Evolutionary conservation across 2,113 vertebrate genomes (phyloP).

Genomic region (Pholis gunnellus): DNA sequence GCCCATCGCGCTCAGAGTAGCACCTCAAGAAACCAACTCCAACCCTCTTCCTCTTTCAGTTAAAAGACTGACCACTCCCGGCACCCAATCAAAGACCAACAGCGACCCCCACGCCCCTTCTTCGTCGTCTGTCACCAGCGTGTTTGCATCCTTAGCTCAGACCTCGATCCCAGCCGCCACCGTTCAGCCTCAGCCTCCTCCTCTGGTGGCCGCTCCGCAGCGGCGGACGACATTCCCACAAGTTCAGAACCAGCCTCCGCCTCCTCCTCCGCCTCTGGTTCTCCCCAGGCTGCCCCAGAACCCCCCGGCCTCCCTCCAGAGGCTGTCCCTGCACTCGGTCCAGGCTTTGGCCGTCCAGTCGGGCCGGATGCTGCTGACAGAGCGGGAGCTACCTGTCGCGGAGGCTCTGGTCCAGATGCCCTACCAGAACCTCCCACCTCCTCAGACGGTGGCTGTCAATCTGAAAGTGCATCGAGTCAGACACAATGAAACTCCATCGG

Average conservation of each 20-base stretch:
- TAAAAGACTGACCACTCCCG: constrained; percentile 82
- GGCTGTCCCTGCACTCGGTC: constrained; percentile 88
- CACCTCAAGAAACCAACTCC: constrained; percentile 82
- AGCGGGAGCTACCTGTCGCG: constrained; percentile 90
- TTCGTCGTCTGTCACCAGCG: constrained; percentile 73
- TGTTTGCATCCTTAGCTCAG: constrained; percentile 86
- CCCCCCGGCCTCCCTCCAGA: constrained; percentile 86
- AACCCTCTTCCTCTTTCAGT: constrained; percentile 86
- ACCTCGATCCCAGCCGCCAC: constrained; percentile 86
- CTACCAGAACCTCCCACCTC: constrained; percentile 91
- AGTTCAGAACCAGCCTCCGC: constrained; percentile 52
- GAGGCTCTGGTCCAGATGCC: constrained; percentile 93
- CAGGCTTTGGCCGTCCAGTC: constrained; percentile 89
- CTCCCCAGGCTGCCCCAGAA: constrained; percentile 85
- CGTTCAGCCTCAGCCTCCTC: constrained; percentile 84
- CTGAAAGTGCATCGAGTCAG: constrained; percentile 89
- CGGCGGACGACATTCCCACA: constrained; percentile 83
- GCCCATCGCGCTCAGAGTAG: constrained; percentile 88
- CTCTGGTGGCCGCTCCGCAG: constrained; percentile 81
- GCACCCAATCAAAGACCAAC: constrained; percentile 83
- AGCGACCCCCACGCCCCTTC: constrained; percentile 78
- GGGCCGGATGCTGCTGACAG: constrained; percentile 88
- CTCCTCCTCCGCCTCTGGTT: constrained; percentile 72
- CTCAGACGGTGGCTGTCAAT: constrained; percentile 94
- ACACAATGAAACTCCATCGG: constrained; percentile 84